phyloP scores from a whole-genome alignment of 2,113 vertebrate species.

The Epinephelus lanceolatus region DNA sequence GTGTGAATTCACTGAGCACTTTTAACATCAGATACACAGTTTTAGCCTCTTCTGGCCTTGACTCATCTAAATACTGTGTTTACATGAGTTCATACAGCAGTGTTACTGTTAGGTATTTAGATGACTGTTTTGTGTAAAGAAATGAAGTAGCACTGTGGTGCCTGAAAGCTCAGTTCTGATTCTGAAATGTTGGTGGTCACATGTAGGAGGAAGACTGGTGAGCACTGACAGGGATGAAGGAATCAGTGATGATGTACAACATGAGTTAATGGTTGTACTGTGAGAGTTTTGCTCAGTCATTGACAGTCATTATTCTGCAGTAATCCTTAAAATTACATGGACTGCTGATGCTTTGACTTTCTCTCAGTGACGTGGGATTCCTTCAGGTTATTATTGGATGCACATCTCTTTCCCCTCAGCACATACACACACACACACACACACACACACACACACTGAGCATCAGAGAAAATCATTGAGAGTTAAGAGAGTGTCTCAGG shows the following conservation, averaged over 20 bases:
- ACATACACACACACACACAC: not conserved
- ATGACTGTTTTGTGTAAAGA: too few species aligned
- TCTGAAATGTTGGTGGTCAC: not conserved
- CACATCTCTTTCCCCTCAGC: not conserved
- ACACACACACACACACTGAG: not conserved
- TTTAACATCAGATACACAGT: too few species aligned
- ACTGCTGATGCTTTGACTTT: not conserved
- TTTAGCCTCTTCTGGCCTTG: too few species aligned
- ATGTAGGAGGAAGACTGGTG: not conserved
- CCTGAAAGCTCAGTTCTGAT: too few species aligned
- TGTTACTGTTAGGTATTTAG: too few species aligned
- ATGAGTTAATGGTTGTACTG: too few species aligned
- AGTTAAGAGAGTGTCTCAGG: conserved; percentile 29
- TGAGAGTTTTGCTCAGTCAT: not conserved
- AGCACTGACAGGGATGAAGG: not conserved
- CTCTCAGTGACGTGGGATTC: conserved; percentile 1
- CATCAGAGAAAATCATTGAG: conserved; percentile 20
- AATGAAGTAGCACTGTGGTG: too few species aligned
- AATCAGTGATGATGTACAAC: not conserved
- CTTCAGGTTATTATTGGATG: conserved; percentile 18
- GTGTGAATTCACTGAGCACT: too few species aligned
- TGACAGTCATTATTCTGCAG: not conserved
- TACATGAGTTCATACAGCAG: too few species aligned
- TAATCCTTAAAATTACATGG: not conserved
- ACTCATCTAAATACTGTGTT: too few species aligned